Evolutionary conservation across 2,797 vertebrate genomes (phyloP), one percentile per base, ranked within the genome.

Genomic region (Muscicapa striata): DNA sequence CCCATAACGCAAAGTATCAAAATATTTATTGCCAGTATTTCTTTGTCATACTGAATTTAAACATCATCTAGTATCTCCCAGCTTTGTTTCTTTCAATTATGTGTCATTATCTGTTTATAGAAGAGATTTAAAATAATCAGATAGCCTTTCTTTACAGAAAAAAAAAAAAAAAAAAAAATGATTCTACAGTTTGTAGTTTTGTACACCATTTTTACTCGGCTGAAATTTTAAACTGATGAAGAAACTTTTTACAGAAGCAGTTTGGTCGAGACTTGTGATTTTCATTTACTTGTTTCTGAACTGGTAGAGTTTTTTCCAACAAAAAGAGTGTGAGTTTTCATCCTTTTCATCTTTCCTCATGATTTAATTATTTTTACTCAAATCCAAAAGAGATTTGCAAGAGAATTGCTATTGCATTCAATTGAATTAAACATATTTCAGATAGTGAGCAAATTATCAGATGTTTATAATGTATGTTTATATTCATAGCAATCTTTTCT

Each of bases 1-100:
- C 12, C 20, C 0, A 0, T n/a, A 23, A 62, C 1, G 6, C 24
- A 59, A 66, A 13, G 10, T n/a, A 68, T 24, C 26, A 73, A 69
- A 36, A 67, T 73, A 13, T 46, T 94, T 84, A 8, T 29, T 62
- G 38, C 66, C n/a, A 75, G 7, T 58, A 34, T 91, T 67, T 79
- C 45, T 74, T 48, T 48, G 18, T 59, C 69, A 72, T 46, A 19
- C 46, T 63, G 40, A 93, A 72, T 80, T 54, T 75, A 64, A 89
- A 27, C 1, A 5, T 41, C 1, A n/a, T 26, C 13, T 90, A 72
- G 3, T 48, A 62, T 41, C 34, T 69, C 12, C 10, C 43, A 58
- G 15, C 10, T 62, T 87, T 68, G 1, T 74, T 91, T 84, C 57
- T 80, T 85, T 78, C 27, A 87, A 17, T 67, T 68, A 23, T 1